Conservation (phyloP, 2,113 vertebrate genomes). For the Epinephelus lanceolatus region DNA sequence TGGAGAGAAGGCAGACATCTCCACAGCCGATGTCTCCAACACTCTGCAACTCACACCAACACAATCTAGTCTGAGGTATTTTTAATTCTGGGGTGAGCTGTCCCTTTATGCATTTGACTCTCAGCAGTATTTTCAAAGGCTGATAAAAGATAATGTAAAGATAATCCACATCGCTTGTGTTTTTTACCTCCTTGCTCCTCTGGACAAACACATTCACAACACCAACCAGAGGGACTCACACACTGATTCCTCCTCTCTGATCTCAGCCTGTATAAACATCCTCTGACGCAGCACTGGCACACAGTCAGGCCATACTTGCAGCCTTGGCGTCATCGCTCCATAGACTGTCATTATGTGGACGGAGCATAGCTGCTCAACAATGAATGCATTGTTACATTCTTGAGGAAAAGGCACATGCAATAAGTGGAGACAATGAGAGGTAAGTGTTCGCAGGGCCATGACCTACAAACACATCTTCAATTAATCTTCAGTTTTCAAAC, state of each 20-base stretch:
- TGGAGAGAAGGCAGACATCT: no score
- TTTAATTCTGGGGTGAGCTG: no score
- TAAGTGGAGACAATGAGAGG: not conserved
- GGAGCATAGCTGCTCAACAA: not conserved
- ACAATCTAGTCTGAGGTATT: no score
- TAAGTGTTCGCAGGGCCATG: not conserved
- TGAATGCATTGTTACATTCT: conserved; percentile 38
- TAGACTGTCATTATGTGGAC: conserved; percentile 39
- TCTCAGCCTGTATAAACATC: conserved; percentile 69
- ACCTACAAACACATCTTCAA: not conserved
- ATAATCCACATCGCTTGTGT: not conserved
- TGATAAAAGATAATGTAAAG: not conserved
- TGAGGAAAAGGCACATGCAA: not conserved
- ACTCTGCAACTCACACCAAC: no score
- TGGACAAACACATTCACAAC: conserved; percentile 21
- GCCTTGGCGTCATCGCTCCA: conserved; percentile 31
- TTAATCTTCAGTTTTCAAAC: not conserved
- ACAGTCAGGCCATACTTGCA: conserved; percentile 34
- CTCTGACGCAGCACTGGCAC: conserved; percentile 59
- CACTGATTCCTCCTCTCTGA: conserved; percentile 18
- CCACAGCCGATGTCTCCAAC: no score
- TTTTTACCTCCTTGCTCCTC: not conserved
- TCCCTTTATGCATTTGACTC: not conserved
- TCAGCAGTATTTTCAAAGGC: conserved; percentile 2
- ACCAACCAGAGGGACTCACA: conserved; percentile 16